phyloP scores from a whole-genome alignment of 2,888 invertebrate genomes.

The Limnephilus lunatus region DNA sequence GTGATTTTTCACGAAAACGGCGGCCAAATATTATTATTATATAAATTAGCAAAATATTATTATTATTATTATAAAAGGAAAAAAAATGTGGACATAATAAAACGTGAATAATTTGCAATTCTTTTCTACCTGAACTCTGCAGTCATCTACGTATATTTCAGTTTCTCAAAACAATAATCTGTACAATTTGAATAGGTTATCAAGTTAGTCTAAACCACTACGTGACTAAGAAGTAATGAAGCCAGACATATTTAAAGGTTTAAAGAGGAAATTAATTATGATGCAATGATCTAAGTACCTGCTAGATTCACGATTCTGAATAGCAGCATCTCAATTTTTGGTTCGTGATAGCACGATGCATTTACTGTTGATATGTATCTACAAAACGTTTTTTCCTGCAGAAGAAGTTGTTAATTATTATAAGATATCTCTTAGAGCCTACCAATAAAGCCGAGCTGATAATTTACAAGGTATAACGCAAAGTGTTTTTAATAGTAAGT shows the following conservation, averaged over 20 bases:
- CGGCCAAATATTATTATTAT: too few relatives aligned
- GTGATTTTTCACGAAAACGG: too few relatives aligned
- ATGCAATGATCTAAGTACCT: background rate
- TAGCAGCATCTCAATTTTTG: conserved; percentile 38
- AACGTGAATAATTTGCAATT: too few relatives aligned
- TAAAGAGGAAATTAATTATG: background rate
- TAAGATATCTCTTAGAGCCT: background rate
- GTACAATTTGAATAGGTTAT: background rate
- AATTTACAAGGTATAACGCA: background rate
- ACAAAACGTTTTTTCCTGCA: conserved; percentile 16
- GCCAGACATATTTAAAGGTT: background rate
- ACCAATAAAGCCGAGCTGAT: background rate
- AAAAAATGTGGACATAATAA: too few relatives aligned
- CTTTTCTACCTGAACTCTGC: too few relatives aligned
- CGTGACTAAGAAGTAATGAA: background rate
- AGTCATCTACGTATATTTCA: too few relatives aligned
- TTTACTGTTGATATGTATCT: conserved; percentile 32
- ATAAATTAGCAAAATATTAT: too few relatives aligned
- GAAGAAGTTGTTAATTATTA: conserved; percentile 20
- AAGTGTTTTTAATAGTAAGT: background rate
- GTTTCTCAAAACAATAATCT: too few relatives aligned
- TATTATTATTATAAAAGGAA: too few relatives aligned
- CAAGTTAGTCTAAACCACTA: background rate
- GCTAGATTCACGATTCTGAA: conserved; percentile 25
- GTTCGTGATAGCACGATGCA: conserved; percentile 44